phyloP scores from a whole-genome alignment of 1,140 invertebrate species.

The Brachionus asplanchnoidis region DNA sequence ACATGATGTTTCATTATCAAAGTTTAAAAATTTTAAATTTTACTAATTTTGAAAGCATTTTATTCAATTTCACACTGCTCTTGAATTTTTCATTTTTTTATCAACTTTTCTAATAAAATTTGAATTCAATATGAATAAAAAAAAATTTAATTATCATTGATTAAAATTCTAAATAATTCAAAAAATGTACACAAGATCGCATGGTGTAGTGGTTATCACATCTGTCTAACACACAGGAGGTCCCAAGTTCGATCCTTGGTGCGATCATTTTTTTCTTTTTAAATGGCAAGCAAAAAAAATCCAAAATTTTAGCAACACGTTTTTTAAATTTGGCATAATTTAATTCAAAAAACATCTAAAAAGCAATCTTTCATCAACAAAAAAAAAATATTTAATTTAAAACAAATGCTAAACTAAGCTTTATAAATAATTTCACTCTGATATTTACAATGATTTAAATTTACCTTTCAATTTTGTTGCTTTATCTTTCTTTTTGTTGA shows the following conservation, averaged over 20 bases:
- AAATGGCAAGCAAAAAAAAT: not conserved
- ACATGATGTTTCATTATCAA: too few relatives aligned
- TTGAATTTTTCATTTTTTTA: too few relatives aligned
- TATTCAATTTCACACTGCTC: too few relatives aligned
- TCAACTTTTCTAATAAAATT: too few relatives aligned
- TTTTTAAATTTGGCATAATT: not conserved
- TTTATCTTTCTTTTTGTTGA: not conserved
- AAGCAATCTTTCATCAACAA: not conserved
- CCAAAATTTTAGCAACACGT: not conserved
- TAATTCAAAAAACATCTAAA: not conserved
- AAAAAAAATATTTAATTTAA: slow-evolving; percentile 5
- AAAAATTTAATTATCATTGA: too few relatives aligned
- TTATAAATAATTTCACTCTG: slow-evolving; percentile 25
- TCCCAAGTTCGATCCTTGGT: slow-evolving; percentile 34
- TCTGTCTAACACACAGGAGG: slow-evolving; percentile 32
- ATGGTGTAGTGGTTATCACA: slow-evolving; percentile 36
- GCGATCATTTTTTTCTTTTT: slow-evolving; percentile 30
- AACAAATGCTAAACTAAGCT: slow-evolving; percentile 25
- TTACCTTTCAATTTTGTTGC: not conserved
- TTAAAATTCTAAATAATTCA: not conserved
- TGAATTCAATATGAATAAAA: too few relatives aligned
- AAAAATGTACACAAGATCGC: not conserved
- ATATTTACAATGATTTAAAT: slow-evolving; percentile 1
- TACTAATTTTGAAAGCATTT: too few relatives aligned
- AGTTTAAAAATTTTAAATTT: too few relatives aligned